Base-by-base conservation (phyloP, 2,888 invertebrate genomes). In the Gymnoscelis rufifasciata region DNA sequence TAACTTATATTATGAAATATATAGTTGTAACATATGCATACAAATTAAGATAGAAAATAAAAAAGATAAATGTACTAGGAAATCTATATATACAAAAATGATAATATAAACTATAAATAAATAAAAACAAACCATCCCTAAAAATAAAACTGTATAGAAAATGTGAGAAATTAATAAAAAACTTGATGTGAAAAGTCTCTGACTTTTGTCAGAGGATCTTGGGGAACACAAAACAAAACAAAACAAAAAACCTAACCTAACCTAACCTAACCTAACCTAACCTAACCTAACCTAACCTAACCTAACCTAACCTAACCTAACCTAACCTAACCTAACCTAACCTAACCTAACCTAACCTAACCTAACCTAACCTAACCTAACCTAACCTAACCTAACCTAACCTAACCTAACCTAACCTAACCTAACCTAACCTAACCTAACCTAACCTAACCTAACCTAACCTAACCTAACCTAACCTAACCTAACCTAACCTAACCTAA, bases 401-500 rank as follows among this genome's bases (percentile, higher is more conserved):
- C 51, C 50, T 54, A 54, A 52, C 53, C 53, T 55, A 54, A 52
- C 50, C 56, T 56, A 52, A 54, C 54, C 52, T 47, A 43, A 42
- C 50, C 46, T 42, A 47, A 43, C 43, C 43, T 43, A 53, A 50
- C 43, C 43, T 43, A 43, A 43, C 43, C 43, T 47, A 50, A 50
- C 45, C 49, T 46, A 49, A 49, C 46, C 46, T 51, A 44, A 44
- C 44, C 44, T 44, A 44, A 44, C 44, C 44, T 44, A 52, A 52
- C 52, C 48, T 47, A 49, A 48, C 52, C 49, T 49, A 52, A 48
- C 55, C 54, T 55, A 55, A 53, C 56, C 56, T 56, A 56, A 56
- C 58, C 56, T 56, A 56, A 58, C 58, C 56, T 55, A 59, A 59
- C 58, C 57, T 57, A 55, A 57, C 57, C 57, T 57, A 58, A 58